Evolutionary conservation across 2,888 invertebrate species (phyloP).

Genomic region (Acrobasis consociella): DNA sequence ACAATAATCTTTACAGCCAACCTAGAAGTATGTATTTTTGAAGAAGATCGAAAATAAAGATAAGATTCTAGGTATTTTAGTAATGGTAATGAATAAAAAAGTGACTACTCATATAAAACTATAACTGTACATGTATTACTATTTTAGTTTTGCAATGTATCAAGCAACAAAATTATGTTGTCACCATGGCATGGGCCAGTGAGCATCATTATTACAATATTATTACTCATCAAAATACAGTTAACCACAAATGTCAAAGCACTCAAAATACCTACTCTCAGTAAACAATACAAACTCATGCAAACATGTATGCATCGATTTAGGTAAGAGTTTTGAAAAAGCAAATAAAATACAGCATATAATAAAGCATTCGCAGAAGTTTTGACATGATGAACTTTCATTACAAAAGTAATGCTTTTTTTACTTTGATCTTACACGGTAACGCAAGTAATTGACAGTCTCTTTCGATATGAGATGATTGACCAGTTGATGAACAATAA

Average conservation of each 20-base stretch:
- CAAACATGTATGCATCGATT: not conserved
- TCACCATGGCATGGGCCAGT: not conserved
- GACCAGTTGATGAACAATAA: constrained; percentile 1
- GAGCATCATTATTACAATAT: no score
- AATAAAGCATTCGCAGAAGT: constrained; percentile 8
- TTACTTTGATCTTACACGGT: not conserved
- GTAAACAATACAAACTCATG: not conserved
- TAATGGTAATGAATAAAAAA: no score
- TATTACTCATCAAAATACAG: constrained; percentile 15
- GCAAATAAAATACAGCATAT: not conserved
- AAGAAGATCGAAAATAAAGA: no score
- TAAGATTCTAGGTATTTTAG: no score
- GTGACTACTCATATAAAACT: no score
- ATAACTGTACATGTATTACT: no score
- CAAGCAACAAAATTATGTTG: not conserved
- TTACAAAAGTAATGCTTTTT: not conserved
- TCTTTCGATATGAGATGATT: not conserved
- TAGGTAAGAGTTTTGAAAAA: not conserved
- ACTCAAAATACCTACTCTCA: not conserved
- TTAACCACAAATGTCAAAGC: constrained; percentile 8
- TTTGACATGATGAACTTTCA: not conserved
- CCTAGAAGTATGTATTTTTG: no score
- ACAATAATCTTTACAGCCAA: no score
- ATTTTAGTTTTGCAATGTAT: no score
- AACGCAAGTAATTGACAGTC: not conserved